These are phyloP conservation scores for Crotalus tigris DNA, from an alignment of 2,113 vertebrate species.

Conservation along the genomic window DNA sequence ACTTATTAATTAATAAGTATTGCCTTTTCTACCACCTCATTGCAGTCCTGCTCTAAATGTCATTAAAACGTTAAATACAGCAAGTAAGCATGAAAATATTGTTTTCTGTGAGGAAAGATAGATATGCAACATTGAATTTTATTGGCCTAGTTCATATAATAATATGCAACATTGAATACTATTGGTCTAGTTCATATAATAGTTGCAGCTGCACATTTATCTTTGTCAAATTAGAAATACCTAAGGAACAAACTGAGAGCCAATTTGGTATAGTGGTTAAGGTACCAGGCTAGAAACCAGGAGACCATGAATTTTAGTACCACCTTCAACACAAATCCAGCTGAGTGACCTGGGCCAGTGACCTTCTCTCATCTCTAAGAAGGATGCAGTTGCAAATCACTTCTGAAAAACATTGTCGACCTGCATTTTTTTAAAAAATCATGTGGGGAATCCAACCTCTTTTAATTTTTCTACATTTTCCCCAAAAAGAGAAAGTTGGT, in stretches of 20 bases:
- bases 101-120: neutral
- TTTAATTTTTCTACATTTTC: neutral
- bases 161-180: neutral
- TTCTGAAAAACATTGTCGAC: neutral
- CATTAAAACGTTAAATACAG: neutral
- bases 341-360: neutral
- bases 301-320: neutral
- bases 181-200: neutral
- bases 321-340: neutral
- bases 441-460: neutral
- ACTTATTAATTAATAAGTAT: neutral
- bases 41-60: neutral
- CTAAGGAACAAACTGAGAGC: slow-evolving; percentile 5
- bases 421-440: neutral
- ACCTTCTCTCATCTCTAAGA: neutral
- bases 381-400: neutral
- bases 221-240: neutral
- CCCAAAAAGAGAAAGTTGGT: neutral
- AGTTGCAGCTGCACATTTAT: neutral
- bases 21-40: neutral
- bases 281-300: neutral
- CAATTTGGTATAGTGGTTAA: neutral
- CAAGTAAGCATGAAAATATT: neutral
- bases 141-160: neutral
- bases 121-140: neutral